Conservation (phyloP, 92 coral and sea anemone species). For the Montipora capitata region DNA sequence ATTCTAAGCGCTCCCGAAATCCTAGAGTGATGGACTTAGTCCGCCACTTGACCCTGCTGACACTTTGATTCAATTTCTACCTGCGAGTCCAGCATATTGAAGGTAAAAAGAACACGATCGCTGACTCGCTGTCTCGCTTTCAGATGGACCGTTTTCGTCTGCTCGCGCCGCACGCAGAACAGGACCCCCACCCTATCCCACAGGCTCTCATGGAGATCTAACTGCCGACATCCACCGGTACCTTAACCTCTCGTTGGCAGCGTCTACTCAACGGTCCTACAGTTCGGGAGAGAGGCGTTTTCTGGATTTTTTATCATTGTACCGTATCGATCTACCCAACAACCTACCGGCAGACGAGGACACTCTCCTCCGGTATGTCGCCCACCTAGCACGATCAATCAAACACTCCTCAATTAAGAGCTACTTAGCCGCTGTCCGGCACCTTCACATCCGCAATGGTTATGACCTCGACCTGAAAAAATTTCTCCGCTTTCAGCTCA, state of each 20-base stretch:
- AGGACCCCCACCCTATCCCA: conserved; percentile 31
- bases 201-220: conserved; percentile 47
- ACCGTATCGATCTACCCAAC: not conserved
- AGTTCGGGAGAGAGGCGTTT: conserved; percentile 65
- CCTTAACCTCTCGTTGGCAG: conserved; percentile 35
- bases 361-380: conserved; percentile 62
- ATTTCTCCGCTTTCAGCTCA: conserved; percentile 15
- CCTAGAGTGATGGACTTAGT: conserved; percentile 68
- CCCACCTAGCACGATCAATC: conserved; percentile 46
- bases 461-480: conserved; percentile 41
- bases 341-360: no score
- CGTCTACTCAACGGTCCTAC: conserved; percentile 59
- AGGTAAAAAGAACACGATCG: conserved; percentile 66
- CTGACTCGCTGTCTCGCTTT: conserved; percentile 73
- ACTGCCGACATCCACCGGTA: conserved; percentile 51
- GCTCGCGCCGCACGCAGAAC: conserved; percentile 54
- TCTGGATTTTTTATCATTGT: conserved; percentile 42
- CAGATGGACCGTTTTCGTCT: conserved; percentile 69
- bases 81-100: conserved; percentile 56
- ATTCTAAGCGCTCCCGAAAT: conserved; percentile 59
- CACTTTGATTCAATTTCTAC: conserved; percentile 59
- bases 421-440: conserved; percentile 62
- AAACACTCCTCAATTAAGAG: conserved; percentile 64
- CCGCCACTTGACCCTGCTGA: conserved; percentile 60
- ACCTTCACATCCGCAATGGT: conserved; percentile 52